phyloP scores from a whole-genome alignment of 2,797 vertebrate genomes.

The Eospalax fontanierii region DNA sequence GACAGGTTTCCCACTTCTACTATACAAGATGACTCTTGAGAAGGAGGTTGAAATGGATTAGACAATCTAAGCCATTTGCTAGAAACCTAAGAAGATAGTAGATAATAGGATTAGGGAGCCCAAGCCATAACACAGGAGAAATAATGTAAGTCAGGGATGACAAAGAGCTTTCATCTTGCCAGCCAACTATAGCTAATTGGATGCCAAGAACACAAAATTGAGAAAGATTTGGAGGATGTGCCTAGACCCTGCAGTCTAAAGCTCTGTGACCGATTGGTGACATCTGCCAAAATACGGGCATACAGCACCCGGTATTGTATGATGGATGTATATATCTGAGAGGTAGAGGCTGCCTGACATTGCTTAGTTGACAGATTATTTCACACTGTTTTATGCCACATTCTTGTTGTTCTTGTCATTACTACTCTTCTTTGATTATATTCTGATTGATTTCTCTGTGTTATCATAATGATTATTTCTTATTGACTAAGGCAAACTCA shows the following conservation, averaged over 20 bases:
- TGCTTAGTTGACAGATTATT: neutral
- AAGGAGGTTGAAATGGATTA: slow-evolving; percentile 44
- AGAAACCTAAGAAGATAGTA: neutral
- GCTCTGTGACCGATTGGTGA: slow-evolving; percentile 1
- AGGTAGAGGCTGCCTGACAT: neutral
- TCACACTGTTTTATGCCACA: neutral
- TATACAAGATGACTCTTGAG: neutral
- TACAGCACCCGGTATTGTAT: neutral
- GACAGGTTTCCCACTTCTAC: neutral
- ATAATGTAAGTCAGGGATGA: slow-evolving; percentile 43
- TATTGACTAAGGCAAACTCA: slow-evolving; percentile 2
- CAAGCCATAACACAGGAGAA: slow-evolving; percentile 25
- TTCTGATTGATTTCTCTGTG: slow-evolving; percentile 47
- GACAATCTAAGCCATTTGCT: neutral
- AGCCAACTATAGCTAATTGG: slow-evolving; percentile 63
- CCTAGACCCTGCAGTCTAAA: neutral
- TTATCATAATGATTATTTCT: slow-evolving; percentile 5
- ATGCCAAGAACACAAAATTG: slow-evolving; percentile 55
- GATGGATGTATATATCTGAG: neutral
- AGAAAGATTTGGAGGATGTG: slow-evolving; percentile 20
- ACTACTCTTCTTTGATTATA: slow-evolving; percentile 32
- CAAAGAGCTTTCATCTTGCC: slow-evolving; percentile 64
- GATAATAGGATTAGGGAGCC: slow-evolving; percentile 32
- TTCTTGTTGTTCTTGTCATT: neutral
- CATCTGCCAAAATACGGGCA: neutral